phyloP scores from a whole-genome alignment of 2,888 invertebrate genomes.

The Agriotes lineatus region DNA sequence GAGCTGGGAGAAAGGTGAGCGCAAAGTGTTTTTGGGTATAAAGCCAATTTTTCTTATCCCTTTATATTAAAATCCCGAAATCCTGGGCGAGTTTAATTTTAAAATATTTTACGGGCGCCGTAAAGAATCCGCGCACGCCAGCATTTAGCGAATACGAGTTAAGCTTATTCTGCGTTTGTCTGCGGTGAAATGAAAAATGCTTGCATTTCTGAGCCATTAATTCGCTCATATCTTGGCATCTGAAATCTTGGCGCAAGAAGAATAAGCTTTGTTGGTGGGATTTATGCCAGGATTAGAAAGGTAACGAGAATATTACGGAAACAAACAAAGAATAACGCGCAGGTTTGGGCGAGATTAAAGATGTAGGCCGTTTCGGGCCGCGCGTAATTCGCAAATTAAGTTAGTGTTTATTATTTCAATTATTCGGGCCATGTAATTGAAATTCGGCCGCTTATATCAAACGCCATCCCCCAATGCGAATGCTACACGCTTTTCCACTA shows the following conservation, averaged over 20 bases:
- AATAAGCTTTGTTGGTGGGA: slow-evolving; percentile 35
- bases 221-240: slow-evolving; percentile 38
- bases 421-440: too few species aligned
- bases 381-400: too few species aligned
- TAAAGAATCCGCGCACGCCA: slow-evolving; percentile 9
- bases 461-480: too few species aligned
- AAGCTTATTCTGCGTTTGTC: slow-evolving; percentile 18
- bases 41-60: slow-evolving; percentile 18
- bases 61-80: slow-evolving; percentile 20
- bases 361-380: slow-evolving; percentile 9
- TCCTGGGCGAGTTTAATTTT: slow-evolving; percentile 11
- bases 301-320: slow-evolving; percentile 38
- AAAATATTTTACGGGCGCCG: slow-evolving; percentile 15
- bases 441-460: too few species aligned
- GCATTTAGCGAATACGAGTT: slow-evolving; percentile 16
- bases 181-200: slow-evolving; percentile 28
- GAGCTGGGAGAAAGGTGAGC: neutral
- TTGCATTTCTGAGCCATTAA: slow-evolving; percentile 33
- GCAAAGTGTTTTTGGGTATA: slow-evolving; percentile 18
- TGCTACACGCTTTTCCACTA: too few species aligned
- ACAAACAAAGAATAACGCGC: slow-evolving; percentile 34
- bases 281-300: slow-evolving; percentile 39
- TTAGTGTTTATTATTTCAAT: too few species aligned
- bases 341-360: slow-evolving; percentile 19
- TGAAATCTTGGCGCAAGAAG: slow-evolving; percentile 36